These are phyloP conservation scores for Dusona sp. DNA, from an alignment of 2,888 invertebrate species.

Conservation along the genomic window DNA sequence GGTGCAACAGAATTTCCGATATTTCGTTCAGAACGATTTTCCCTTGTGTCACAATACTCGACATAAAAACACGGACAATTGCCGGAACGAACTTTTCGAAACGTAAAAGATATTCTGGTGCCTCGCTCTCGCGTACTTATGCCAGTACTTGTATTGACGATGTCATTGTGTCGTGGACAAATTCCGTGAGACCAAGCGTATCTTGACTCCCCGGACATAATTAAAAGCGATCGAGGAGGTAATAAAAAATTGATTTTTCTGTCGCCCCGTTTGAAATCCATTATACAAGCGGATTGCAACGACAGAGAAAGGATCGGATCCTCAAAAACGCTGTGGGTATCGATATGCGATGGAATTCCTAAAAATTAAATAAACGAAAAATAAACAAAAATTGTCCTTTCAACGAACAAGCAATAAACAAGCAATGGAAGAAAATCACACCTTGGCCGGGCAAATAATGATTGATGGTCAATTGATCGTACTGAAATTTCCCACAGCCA, in stretches of 20 bases:
- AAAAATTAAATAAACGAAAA: not conserved
- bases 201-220: constrained; percentile 93
- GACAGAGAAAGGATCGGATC: constrained; percentile 95
- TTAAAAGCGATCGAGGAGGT: constrained; percentile 90
- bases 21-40: constrained; percentile 63
- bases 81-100: constrained; percentile 88
- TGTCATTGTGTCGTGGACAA: constrained; percentile 92
- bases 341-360: constrained; percentile 98
- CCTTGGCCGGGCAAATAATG: constrained; percentile 94
- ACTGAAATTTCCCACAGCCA: constrained; percentile 85
- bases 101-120: constrained; percentile 94
- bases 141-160: constrained; percentile 87
- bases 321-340: constrained; percentile 97
- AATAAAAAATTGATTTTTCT: constrained; percentile 88
- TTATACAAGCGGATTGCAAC: constrained; percentile 92
- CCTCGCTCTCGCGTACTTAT: constrained; percentile 86
- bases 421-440: constrained; percentile 73
- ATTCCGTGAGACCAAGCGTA: constrained; percentile 96
- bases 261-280: constrained; percentile 93
- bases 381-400: not conserved
- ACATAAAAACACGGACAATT: constrained; percentile 89
- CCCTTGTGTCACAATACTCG: constrained; percentile 89
- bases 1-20: constrained; percentile 86
- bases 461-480: constrained; percentile 95
- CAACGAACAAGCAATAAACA: not conserved